These are phyloP conservation scores for Pseudeuparius sepicola DNA, from an alignment of 2,888 invertebrate species.

Conservation along the genomic window DNA sequence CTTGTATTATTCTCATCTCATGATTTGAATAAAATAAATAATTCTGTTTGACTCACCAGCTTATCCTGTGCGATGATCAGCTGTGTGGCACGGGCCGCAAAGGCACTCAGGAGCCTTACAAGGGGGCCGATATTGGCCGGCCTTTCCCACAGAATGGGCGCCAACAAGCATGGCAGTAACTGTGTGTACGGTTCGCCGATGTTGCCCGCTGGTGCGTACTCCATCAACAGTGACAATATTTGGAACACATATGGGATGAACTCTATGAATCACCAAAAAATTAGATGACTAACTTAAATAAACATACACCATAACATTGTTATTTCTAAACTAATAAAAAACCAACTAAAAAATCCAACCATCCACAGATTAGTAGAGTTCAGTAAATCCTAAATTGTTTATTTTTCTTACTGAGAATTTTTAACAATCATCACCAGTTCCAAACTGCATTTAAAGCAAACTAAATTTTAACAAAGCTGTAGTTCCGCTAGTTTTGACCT, in stretches of 20 bases:
- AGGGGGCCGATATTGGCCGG: constrained; percentile 89
- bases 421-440: too few relatives aligned
- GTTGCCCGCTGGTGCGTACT: constrained; percentile 46
- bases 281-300: constrained; percentile 4
- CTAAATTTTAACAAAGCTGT: too few relatives aligned
- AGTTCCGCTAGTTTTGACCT: too few relatives aligned
- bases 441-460: too few relatives aligned
- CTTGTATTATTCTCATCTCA: too few relatives aligned
- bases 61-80: constrained; percentile 61
- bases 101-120: constrained; percentile 83
- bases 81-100: constrained; percentile 60
- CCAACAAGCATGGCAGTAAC: constrained; percentile 80
- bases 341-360: too few relatives aligned
- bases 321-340: too few relatives aligned
- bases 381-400: too few relatives aligned
- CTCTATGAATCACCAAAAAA: constrained; percentile 55
- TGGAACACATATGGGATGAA: constrained; percentile 99
- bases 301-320: too few relatives aligned
- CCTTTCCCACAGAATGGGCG: constrained; percentile 88
- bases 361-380: too few relatives aligned
- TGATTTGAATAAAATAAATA: too few relatives aligned
- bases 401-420: too few relatives aligned
- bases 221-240: constrained; percentile 85
- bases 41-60: constrained; percentile 48
- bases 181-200: constrained; percentile 80